Evolutionary conservation across 2,113 vertebrate genomes (phyloP), one percentile per base, ranked within the genome.

Genomic region (Suricata suricatta): DNA sequence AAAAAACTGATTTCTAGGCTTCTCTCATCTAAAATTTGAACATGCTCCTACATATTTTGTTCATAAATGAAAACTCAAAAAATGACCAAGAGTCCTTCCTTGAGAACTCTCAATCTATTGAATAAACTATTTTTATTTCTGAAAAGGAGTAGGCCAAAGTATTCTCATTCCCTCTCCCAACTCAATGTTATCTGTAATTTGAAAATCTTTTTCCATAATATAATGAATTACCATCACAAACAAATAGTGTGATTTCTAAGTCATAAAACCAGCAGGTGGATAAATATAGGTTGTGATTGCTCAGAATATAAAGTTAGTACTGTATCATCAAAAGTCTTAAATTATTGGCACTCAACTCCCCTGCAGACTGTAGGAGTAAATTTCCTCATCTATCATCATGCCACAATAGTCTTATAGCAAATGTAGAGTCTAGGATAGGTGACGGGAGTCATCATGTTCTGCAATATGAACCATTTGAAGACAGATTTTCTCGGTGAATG

Each of bases 161-260:
- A 88, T 85, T 89, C 97, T 85, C 92, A 96, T 79, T 93, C 54
- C 11, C 52, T 71, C 90, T 31, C 19, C 11, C 88, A 91, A 68
- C 77, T 97, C 83, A 97, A 88, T 66, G 88, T 0, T 6, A 95
- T 95, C 84, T 97, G 79, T 96, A 97, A 98, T 95, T 97, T 98
- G 94, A 98, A 98, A 98, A 97, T 96, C 74, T 89, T 98, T 98
- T 97, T 63, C 80, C 95, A 82, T 93, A 92, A 92, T 64, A 86
- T 63, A 98, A 97, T 96, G 98, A 98, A 98, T 94, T 96, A 94
- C 76, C 93, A 95, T 72, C 72, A 84, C 98, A 98, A 98, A 98
- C 91, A 97, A 97, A 97, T 44, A 29, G n/a, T 97, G 66, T 93
- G 96, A 98, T 98, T 97, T 97, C 95, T 88, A 94, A 97, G 95